Percentiles rank a stretch among this genome's conserved stretches.
These are phyloP conservation scores for Squalus acanthias DNA, from an alignment of 2,797 vertebrate species.

Conservation along the genomic window DNA sequence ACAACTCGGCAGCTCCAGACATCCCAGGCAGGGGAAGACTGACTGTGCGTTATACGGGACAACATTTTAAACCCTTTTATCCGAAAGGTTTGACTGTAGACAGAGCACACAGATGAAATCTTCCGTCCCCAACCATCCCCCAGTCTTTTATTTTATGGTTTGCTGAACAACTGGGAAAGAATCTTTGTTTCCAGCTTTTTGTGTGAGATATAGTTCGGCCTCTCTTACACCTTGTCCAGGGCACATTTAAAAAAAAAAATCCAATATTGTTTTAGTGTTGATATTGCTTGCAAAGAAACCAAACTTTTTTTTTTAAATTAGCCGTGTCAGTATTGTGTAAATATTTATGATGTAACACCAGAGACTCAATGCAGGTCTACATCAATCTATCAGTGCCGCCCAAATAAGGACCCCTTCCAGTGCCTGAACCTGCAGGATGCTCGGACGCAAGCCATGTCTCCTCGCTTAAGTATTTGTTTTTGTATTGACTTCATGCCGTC, in stretches of 20 bases:
- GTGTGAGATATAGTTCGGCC: not conserved
- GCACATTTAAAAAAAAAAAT: no score
- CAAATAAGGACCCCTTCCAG: slow-evolving; percentile 73
- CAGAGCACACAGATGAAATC: not conserved
- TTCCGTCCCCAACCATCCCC: not conserved
- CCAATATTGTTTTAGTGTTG: not conserved
- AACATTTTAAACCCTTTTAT: not conserved
- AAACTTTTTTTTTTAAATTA: slow-evolving; percentile 36
- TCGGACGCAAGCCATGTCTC: slow-evolving; percentile 81
- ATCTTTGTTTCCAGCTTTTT: not conserved
- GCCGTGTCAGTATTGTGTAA: slow-evolving; percentile 91
- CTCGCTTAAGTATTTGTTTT: slow-evolving; percentile 84
- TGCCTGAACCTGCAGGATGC: slow-evolving; percentile 63
- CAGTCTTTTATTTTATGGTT: not conserved
- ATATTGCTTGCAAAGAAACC: not conserved
- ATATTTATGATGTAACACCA: slow-evolving; percentile 91
- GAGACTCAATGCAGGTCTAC: slow-evolving; percentile 78
- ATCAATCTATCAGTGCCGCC: slow-evolving; percentile 90
- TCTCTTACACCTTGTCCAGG: not conserved
- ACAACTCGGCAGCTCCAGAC: not conserved
- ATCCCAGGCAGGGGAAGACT: not conserved
- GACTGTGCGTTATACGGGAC: not conserved
- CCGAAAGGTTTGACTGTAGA: not conserved
- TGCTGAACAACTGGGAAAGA: not conserved
- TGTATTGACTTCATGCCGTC: slow-evolving; percentile 76